phyloP scores from a whole-genome alignment of 2,888 invertebrate species.

The Strigamia transsilvanica region DNA sequence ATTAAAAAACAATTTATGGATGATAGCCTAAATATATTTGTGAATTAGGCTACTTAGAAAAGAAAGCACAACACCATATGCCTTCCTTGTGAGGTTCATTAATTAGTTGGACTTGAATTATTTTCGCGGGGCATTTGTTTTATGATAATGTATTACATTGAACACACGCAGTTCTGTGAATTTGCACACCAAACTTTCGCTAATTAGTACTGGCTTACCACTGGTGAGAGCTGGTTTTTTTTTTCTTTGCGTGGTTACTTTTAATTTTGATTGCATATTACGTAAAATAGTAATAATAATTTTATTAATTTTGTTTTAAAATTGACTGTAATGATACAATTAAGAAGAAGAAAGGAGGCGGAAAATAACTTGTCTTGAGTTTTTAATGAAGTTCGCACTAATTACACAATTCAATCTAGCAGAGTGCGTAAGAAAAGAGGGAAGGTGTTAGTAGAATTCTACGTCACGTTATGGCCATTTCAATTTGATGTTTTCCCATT shows the following conservation, averaged over 20 bases:
- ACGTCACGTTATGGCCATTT: constrained; percentile 47
- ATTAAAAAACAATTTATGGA: constrained; percentile 46
- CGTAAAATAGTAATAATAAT: not conserved
- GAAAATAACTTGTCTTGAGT: constrained; percentile 2
- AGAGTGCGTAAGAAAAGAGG: constrained; percentile 18
- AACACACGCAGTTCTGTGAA: constrained; percentile 35
- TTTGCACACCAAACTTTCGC: constrained; percentile 27
- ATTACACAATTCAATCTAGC: constrained; percentile 44
- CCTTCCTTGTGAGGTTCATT: constrained; percentile 47
- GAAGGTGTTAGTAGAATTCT: constrained; percentile 41
- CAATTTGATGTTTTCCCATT: constrained; percentile 47
- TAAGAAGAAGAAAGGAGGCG: not conserved
- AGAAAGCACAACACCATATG: constrained; percentile 49
- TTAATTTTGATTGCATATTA: not conserved
- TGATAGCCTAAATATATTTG: constrained; percentile 26
- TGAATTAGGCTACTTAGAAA: constrained; percentile 48
- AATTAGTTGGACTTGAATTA: constrained; percentile 41
- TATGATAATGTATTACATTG: constrained; percentile 43
- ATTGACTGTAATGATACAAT: constrained; percentile 3
- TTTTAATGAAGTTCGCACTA: constrained; percentile 44
- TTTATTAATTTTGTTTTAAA: constrained; percentile 16
- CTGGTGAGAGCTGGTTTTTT: constrained; percentile 11
- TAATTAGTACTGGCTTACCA: constrained; percentile 28
- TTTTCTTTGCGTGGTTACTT: not conserved
- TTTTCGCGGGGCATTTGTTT: constrained; percentile 36